Evolutionary conservation across 2,888 invertebrate species (phyloP), one percentile per base, ranked within the genome.

Genomic region (Drosophila merina): DNA sequence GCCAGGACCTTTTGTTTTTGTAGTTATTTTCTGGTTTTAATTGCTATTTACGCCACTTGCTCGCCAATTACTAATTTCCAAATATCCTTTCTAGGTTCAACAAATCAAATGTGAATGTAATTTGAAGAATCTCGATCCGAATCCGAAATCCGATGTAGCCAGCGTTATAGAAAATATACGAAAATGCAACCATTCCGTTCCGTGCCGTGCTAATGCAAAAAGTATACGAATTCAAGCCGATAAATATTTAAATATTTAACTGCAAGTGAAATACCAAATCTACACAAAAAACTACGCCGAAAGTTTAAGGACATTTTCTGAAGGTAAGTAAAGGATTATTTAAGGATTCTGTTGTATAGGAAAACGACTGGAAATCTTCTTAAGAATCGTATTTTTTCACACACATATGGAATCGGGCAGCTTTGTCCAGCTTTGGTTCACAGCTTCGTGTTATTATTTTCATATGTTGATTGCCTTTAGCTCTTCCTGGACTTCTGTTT

Each of bases 131-230:
- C 33, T 48, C 33, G 48, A 36, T 44, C 33, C 51, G 42, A 38
- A 42, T 20, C 20, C 20, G 20, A 20, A 44, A 45, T 51, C 48
- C 33, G 38, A 62, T 54, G 33, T 52, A 79, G 50, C 50, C 52
- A 54, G 20, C 30, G 33, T 25, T 33, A 31, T 25, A 31, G 59
- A 45, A 52, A 50, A 60, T 31, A 54, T 47, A 57, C 58, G 55
- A 54, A 66, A 70, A 72, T 70, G 70, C 67, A 83, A 86, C 86
- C 73, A 68, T 80, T 88, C 83, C 83, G 83, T 86, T 83, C 83
- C 83, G 86, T 57, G 62, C 83, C 76, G 84, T 80, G 75, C 74
- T 84, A 86, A 86, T 64, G 72, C 75, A 84, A 70, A 70, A 48
- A 69, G 88, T 88, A 88, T 88, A 88, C 88, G 88, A 88, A 49